Evolutionary conservation across 2,113 vertebrate species (phyloP), one percentile per base, ranked within the genome.

Genomic region (Phasianus colchicus): DNA sequence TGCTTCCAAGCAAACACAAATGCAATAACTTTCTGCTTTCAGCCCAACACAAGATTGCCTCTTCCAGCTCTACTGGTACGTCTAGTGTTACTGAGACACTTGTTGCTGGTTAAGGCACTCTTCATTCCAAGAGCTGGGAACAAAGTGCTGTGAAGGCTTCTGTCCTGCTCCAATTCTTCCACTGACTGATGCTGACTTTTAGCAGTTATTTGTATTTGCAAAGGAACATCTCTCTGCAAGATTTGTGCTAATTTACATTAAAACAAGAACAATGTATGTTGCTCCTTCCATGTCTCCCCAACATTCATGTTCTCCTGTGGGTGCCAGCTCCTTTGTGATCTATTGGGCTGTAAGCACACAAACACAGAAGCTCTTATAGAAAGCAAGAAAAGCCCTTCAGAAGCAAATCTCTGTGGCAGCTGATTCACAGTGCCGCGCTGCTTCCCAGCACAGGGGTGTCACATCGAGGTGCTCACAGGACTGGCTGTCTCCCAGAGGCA

Each of bases 301-400:
- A 45, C 27, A 52, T 20, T 27, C 8, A 17, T 0, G 0, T 76
- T 48, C 67, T 90, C 43, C 24, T 38, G 3, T 5, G n/a, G 32
- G 47, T 19, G 32, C 21, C n/a, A 67, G 34, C 36, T 32, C 48
- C 18, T 73, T 42, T 86, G 77, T 6, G 34, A 84, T 22, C n/a
- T 7, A 1, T 52, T 66, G 40, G 18, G 4, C 42, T 13, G 48
- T 34, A 16, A 57, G 9, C 2, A 2, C 2, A 0, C 1, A 0
- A 29, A 74, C 29, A 16, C 19, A 36, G 25, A 13, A 1, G 1
- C 67, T 73, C 19, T 36, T 30, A 6, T 1, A 10, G 19, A 50
- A 90, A 72, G 55, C 38, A 47, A 63, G 36, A 45, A 8, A 24
- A 87, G 40, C 17, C 13, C 52, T 64, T 45, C 38, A 42, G 57